These are phyloP conservation scores for Phataginus tetradactyla DNA, from an alignment of 2,797 vertebrate species.

Conservation along the genomic window DNA sequence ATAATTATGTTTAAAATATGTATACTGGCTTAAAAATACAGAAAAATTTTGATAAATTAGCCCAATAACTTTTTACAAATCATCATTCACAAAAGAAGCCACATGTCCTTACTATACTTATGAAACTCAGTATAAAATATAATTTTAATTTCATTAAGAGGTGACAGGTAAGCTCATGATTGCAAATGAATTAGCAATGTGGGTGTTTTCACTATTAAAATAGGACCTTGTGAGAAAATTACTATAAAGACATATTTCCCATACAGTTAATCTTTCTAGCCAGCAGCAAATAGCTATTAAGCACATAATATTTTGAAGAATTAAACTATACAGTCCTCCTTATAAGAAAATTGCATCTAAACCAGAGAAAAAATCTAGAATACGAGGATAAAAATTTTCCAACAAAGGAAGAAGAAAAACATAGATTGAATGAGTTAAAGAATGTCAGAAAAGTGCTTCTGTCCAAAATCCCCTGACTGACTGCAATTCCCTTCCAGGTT, in stretches of 20 bases:
- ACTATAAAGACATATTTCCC: neutral
- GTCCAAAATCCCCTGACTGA: neutral
- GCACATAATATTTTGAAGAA: neutral
- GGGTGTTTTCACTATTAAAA: neutral
- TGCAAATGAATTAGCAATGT: neutral
- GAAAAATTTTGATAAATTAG: neutral
- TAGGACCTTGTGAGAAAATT: neutral
- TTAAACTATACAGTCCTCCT: neutral
- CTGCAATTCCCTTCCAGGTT: neutral
- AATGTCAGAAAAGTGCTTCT: neutral
- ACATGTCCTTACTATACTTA: neutral
- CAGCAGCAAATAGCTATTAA: neutral
- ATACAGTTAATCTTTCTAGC: conserved; percentile 10
- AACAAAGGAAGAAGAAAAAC: neutral
- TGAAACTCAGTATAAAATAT: neutral
- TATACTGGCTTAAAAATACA: neutral
- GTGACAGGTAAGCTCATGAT: neutral
- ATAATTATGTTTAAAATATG: neutral
- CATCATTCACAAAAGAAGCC: neutral
- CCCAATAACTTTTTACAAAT: neutral
- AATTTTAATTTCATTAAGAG: conserved; percentile 44
- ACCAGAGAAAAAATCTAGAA: neutral
- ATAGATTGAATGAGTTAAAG: neutral
- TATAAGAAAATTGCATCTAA: neutral
- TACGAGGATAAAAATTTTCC: neutral